Percentiles rank a stretch among this genome's conserved stretches.
phyloP scores from a whole-genome alignment of 2,888 invertebrate genomes.

The Agrochola lychnidis region DNA sequence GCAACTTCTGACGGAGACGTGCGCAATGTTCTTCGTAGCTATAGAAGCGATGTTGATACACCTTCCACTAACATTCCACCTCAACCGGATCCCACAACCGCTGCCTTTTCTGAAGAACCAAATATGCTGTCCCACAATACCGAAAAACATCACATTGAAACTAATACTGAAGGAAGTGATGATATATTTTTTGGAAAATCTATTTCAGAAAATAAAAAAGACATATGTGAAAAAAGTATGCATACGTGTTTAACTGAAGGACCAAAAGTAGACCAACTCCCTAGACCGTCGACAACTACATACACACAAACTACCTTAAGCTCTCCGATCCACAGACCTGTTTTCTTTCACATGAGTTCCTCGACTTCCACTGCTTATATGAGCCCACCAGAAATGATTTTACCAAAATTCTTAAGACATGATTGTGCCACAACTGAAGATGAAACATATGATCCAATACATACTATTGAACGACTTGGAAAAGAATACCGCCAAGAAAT shows the following conservation, averaged over 20 bases:
- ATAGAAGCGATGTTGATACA: conserved; percentile 15
- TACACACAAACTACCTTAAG: conserved; percentile 83
- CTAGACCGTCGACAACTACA: conserved; percentile 79
- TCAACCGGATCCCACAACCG: conserved; percentile 3
- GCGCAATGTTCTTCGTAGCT: conserved; percentile 18
- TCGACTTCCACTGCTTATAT: conserved; percentile 89
- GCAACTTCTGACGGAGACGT: conserved; percentile 12
- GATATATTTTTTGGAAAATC: conserved; percentile 28
- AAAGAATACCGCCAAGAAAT: conserved; percentile 64
- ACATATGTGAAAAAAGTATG: conserved; percentile 72
- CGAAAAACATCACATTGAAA: conserved; percentile 24
- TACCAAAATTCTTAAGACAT: conserved; percentile 79
- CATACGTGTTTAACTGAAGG: conserved; percentile 68
- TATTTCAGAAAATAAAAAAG: conserved; percentile 54
- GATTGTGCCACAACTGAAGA: conserved; percentile 69
- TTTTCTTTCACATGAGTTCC: conserved; percentile 85
- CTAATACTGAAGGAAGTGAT: conserved; percentile 40
- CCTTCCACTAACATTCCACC: conserved; percentile 19
- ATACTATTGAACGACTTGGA: conserved; percentile 58
- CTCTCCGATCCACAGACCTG: conserved; percentile 79
- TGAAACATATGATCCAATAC: conserved; percentile 68
- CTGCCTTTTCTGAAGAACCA: conserved; percentile 17
- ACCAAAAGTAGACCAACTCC: conserved; percentile 66
- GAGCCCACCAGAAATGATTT: conserved; percentile 87
- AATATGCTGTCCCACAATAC: conserved; percentile 3